Base-by-base conservation (phyloP, 2,888 invertebrate species). In the Monochamus alternatus region DNA sequence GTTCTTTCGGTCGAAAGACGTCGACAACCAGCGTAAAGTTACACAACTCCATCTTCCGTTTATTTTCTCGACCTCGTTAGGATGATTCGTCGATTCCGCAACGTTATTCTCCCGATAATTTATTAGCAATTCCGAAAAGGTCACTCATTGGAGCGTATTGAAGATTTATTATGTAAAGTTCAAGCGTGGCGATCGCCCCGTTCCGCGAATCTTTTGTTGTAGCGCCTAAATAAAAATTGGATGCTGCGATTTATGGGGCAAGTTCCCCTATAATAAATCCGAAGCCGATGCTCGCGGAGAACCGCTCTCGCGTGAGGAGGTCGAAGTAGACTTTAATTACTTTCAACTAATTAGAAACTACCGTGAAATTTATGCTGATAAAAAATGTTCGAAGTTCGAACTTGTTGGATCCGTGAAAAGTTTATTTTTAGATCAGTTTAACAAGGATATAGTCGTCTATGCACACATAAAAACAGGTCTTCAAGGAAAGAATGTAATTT, bases 81-180 rank as follows among this genome's bases (percentile, higher is more conserved):
- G 58, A 68, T 44, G 68, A 69, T 69, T 60, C 69, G 60, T 60
- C 47, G 69, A 69, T 69, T 69, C 60, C 69, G 60, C 60, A 69
- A 69, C 69, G 43, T 60, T 60, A 69, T 69, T 60, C 60, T 7
- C 60, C 58, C 30, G 47, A 60, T 47, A 69, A 69, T 70, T 74
- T 74, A 74, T 76, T 70, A 65, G 69, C 75, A 30, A 68, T 69
- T 67, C 62, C 43, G 66, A 66, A 73, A 75, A 75, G 75, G 75
- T 73, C 73, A 68, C 32, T 67, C 66, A 55, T 58, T 68, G 72
- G 66, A 72, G 75, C 75, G 72, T 75, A 47, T 58, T 60, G 30
- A 59, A 69, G 60, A 69, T 69, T 69, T 69, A 69, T 69, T 55
- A n/a, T 60, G 60, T 30, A 69, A 69, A 69, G 69, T 69, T 69